Conservation (phyloP, 2,797 vertebrate genomes). For the Pteronotus mesoamericanus region DNA sequence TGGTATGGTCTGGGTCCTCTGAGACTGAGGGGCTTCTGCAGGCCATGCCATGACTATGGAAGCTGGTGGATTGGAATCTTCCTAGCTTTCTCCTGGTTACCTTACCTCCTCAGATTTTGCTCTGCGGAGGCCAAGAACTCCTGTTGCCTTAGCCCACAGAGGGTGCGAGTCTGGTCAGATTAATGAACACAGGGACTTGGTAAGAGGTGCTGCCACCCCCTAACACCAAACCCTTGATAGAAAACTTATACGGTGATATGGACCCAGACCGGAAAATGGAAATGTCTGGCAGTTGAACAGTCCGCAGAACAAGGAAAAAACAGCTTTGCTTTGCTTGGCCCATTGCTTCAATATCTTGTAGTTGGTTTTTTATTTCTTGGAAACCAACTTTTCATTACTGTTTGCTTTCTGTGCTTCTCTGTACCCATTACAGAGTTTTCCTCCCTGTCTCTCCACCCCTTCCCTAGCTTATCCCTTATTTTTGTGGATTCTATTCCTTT, state of each 20-base stretch:
- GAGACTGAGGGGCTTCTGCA: not conserved
- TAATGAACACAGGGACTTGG: not conserved
- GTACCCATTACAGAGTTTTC: not conserved
- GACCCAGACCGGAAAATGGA: slow-evolving; percentile 58
- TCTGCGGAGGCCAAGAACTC: not conserved
- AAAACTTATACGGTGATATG: slow-evolving; percentile 10
- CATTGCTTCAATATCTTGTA: not conserved
- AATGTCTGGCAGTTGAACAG: not conserved
- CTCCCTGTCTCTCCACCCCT: not conserved
- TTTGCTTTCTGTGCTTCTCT: slow-evolving; percentile 35
- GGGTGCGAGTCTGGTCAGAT: not conserved
- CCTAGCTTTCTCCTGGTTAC: not conserved
- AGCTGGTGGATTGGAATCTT: not conserved
- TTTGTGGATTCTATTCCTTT: not conserved
- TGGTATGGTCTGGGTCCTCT: not conserved
- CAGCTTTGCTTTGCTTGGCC: slow-evolving; percentile 55
- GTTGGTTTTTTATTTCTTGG: slow-evolving; percentile 60
- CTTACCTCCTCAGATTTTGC: not conserved
- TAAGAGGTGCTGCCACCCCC: not conserved
- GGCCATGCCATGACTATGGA: not conserved
- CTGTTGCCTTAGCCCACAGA: not conserved
- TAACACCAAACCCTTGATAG: not conserved
- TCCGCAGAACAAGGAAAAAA: slow-evolving; percentile 30
- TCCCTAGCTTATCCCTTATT: not conserved
- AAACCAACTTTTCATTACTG: slow-evolving; percentile 47